These are phyloP conservation scores for Calosoma granatense DNA, from an alignment of 1,140 invertebrate species.

Conservation along the genomic window DNA sequence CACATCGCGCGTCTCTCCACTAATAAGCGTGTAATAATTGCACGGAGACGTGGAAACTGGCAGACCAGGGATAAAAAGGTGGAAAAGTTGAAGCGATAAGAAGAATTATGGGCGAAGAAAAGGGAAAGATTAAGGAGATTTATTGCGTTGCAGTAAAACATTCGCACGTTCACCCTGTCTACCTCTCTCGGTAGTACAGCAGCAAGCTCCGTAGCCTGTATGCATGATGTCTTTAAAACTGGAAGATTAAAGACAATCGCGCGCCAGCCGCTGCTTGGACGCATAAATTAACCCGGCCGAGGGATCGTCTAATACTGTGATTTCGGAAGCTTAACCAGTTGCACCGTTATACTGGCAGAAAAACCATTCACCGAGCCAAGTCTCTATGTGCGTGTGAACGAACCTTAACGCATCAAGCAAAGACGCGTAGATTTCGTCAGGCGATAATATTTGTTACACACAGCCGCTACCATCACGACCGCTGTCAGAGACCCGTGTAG, in stretches of 20 bases:
- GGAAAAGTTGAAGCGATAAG: constrained; percentile 7
- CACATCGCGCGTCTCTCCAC: no score
- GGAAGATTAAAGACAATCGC: constrained; percentile 1
- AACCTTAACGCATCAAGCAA: neutral
- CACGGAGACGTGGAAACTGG: neutral
- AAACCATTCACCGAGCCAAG: neutral
- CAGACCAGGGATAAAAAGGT: constrained; percentile 3
- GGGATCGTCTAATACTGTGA: neutral
- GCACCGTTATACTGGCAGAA: neutral
- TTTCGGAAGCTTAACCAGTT: neutral
- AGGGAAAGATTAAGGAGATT: constrained; percentile 5
- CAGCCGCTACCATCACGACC: neutral
- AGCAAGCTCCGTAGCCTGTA: neutral
- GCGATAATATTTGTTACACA: neutral
- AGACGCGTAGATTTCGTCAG: neutral
- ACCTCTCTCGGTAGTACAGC: no score
- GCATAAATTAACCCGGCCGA: neutral
- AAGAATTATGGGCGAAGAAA: constrained; percentile 7
- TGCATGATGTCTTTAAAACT: constrained; percentile 5
- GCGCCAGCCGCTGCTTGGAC: neutral
- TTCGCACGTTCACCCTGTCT: no score
- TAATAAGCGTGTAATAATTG: neutral
- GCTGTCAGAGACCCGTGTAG: neutral
- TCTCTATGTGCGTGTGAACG: neutral
- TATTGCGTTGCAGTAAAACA: constrained; percentile 8